Evolutionary conservation across 92 coral and sea anemone genomes (phyloP).

Genomic region (Chrysogorgia sp.): DNA sequence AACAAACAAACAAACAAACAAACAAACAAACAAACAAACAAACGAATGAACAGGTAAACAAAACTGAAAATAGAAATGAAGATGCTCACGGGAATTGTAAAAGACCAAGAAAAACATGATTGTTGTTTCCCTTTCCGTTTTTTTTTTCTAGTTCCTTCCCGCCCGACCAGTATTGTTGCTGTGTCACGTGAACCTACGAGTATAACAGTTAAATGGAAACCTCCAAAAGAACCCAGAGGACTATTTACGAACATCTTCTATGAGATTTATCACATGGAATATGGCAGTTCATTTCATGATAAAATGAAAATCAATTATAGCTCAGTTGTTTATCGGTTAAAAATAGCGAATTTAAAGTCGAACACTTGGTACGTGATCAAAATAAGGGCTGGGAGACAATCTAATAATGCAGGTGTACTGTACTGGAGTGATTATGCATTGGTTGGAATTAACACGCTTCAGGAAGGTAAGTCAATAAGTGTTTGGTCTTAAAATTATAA

Average conservation of each 20-base stretch:
- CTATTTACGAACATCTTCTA: conserved; percentile 61
- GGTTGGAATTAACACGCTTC: conserved; percentile 60
- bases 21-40: not conserved
- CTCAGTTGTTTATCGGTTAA: conserved; percentile 3
- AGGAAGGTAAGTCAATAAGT: conserved; percentile 61
- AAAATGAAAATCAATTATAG: not conserved
- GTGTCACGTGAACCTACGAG: conserved; percentile 17
- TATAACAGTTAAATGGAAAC: conserved; percentile 62
- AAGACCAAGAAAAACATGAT: not conserved
- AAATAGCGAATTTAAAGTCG: conserved; percentile 57
- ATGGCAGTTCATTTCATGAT: not conserved
- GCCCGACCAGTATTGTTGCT: conserved; percentile 9
- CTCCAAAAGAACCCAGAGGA: conserved; percentile 74
- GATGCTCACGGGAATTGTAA: too few relatives aligned
- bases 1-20: not conserved
- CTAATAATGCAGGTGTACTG: conserved; percentile 56
- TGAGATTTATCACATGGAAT: conserved; percentile 56
- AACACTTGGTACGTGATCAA: conserved; percentile 62
- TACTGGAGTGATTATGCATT: conserved; percentile 64
- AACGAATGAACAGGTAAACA: not conserved
- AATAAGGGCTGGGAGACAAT: conserved; percentile 72
- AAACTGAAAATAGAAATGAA: not conserved
- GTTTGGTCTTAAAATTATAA: not conserved
- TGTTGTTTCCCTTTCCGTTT: not conserved
- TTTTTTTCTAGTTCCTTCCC: conserved; percentile 28